A percentile compares a stretch with the other conserved stretches of the same genome.
These are phyloP conservation scores for Solenopsis fugax DNA, from an alignment of 1,140 invertebrate species.

Conservation along the genomic window DNA sequence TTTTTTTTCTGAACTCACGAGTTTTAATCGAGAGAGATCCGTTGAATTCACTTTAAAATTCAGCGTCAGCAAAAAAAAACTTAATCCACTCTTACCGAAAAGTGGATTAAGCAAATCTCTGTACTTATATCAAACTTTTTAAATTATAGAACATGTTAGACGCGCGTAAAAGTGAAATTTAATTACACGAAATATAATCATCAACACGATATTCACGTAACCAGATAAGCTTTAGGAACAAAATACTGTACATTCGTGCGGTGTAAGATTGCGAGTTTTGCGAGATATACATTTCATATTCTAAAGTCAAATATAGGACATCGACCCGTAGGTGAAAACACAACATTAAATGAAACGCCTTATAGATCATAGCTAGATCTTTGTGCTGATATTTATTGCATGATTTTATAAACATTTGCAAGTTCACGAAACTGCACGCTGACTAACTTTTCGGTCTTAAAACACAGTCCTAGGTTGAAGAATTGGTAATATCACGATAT, in stretches of 20 bases:
- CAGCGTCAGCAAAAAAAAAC: background rate
- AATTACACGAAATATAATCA: background rate
- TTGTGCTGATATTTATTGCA: no score
- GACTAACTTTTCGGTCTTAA: no score
- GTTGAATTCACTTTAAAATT: background rate
- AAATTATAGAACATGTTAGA: background rate
- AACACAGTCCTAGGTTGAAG: no score
- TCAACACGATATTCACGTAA: background rate
- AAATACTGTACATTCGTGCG: background rate
- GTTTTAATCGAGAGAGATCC: background rate
- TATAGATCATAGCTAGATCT: no score
- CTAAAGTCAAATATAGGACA: no score
- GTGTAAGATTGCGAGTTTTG: background rate
- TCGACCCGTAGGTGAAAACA: no score
- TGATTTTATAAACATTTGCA: no score
- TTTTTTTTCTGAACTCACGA: background rate
- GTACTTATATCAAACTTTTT: background rate
- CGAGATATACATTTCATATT: background rate
- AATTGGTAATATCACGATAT: no score
- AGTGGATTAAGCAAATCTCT: background rate
- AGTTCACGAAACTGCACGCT: no score
- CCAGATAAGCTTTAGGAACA: background rate
- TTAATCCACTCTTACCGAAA: background rate
- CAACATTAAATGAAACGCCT: no score
- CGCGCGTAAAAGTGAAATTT: background rate